phyloP scores from a whole-genome alignment of 2,888 invertebrate species.

The Mantis religiosa region DNA sequence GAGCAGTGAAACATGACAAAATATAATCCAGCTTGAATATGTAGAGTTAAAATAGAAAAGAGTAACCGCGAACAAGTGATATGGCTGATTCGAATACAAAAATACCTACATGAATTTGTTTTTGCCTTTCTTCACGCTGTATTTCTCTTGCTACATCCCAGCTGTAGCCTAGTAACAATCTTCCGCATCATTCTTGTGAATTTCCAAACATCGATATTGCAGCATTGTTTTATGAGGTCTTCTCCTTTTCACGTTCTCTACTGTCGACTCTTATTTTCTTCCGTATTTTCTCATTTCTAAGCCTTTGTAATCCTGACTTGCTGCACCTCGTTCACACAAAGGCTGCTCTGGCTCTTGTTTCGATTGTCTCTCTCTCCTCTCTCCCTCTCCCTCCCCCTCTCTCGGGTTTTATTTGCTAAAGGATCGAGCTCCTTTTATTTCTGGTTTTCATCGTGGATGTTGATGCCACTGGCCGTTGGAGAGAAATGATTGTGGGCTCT shows the following conservation, averaged over 20 bases:
- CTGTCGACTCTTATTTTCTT: neutral
- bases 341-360: no score
- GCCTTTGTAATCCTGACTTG: neutral
- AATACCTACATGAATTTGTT: no score
- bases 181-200: neutral
- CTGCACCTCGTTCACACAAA: neutral
- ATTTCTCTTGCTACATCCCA: no score
- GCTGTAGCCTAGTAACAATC: neutral
- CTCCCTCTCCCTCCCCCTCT: neutral
- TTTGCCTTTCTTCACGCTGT: no score
- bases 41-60: no score
- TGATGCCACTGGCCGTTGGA: neutral
- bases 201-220: neutral
- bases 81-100: no score
- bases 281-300: neutral
- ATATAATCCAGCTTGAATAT: no score
- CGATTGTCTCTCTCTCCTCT: no score
- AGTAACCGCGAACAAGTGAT: no score
- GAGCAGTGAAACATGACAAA: no score
- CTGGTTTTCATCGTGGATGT: neutral
- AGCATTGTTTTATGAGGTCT: neutral
- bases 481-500: neutral
- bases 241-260: neutral
- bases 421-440: neutral
- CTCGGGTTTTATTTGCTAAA: neutral